Evolutionary conservation across 2,888 invertebrate genomes (phyloP).

Genomic region (Nymphalis c-album): DNA sequence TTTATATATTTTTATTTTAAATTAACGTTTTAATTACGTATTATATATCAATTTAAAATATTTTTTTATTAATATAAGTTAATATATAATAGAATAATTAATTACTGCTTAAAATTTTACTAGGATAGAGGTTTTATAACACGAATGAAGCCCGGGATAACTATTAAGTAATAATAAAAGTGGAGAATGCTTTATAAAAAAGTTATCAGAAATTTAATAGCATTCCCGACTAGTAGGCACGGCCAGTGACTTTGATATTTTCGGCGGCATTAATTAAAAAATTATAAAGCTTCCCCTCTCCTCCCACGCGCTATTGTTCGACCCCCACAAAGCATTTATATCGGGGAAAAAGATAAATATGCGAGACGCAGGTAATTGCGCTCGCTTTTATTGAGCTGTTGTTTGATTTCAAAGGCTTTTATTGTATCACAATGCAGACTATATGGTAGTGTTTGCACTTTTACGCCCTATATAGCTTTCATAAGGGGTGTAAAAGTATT

Average conservation of each 20-base stretch:
- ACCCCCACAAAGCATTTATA: constrained; percentile 70
- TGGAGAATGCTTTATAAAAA: constrained; percentile 64
- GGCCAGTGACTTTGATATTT: constrained; percentile 80
- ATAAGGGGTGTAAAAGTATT: neutral
- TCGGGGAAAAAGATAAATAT: constrained; percentile 77
- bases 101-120: neutral
- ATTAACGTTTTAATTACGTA: neutral
- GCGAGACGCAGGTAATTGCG: constrained; percentile 75
- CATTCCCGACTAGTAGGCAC: constrained; percentile 67
- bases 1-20: too few relatives aligned
- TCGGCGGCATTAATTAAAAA: constrained; percentile 80
- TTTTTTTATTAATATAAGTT: neutral
- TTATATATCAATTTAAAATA: neutral
- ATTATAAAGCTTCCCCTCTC: constrained; percentile 76
- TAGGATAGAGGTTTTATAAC: neutral
- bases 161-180: constrained; percentile 37
- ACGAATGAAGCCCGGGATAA: constrained; percentile 3
- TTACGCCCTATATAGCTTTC: constrained; percentile 14
- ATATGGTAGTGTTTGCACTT: constrained; percentile 34
- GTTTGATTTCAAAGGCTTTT: constrained; percentile 76
- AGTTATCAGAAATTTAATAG: constrained; percentile 67
- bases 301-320: constrained; percentile 61
- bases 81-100: neutral
- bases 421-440: constrained; percentile 54
- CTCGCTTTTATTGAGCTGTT: constrained; percentile 73